Conservation (phyloP, 2,888 invertebrate genomes). For the Tiliacea citrago region DNA sequence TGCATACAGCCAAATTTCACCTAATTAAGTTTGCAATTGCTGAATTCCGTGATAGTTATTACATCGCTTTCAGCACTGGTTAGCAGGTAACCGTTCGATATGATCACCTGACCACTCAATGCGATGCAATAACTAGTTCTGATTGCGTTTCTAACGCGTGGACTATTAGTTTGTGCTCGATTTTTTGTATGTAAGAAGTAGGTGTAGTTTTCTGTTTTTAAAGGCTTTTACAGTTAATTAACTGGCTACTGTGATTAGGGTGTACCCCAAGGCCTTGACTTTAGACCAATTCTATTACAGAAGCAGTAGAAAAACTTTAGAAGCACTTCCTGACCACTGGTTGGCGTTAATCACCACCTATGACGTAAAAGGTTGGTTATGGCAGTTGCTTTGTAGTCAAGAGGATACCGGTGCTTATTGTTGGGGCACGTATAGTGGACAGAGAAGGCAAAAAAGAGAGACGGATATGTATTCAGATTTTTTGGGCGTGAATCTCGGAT, state of each 20-base stretch:
- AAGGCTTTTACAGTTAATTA: constrained; percentile 1
- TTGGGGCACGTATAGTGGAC: neutral
- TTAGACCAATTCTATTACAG: constrained; percentile 20
- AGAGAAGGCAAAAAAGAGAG: neutral
- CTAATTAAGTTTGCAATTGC: constrained; percentile 61
- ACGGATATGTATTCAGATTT: neutral
- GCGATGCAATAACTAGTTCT: constrained; percentile 57
- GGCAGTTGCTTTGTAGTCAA: neutral
- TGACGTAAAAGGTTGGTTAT: too few species aligned
- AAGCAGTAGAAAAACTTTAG: neutral
- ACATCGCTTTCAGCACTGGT: constrained; percentile 59
- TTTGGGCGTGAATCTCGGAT: neutral
- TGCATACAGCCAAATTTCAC: constrained; percentile 61
- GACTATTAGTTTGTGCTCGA: constrained; percentile 32
- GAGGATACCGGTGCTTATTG: neutral
- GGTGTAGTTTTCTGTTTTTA: neutral
- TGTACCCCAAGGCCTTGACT: constrained; percentile 7
- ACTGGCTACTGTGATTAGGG: neutral
- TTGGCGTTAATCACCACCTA: neutral
- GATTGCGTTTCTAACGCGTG: constrained; percentile 46
- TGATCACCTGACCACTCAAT: constrained; percentile 49
- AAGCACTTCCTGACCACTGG: neutral
- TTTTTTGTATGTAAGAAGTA: constrained; percentile 27
- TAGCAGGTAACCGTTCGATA: constrained; percentile 58
- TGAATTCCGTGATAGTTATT: constrained; percentile 57